Evolutionary conservation across 2,797 vertebrate genomes (phyloP).

Genomic region (Anas capensis): DNA sequence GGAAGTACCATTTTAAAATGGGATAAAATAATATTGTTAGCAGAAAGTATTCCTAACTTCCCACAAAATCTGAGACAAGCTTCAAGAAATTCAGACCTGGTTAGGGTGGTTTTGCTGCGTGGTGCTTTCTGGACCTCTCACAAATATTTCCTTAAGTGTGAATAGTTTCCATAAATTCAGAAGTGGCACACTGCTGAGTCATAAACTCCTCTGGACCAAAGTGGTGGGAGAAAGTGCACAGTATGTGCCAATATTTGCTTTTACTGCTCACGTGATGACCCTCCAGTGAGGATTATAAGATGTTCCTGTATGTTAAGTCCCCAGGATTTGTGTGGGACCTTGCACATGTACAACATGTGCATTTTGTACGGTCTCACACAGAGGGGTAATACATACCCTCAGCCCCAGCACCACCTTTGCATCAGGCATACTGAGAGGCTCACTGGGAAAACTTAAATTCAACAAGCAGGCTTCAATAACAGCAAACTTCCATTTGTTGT

Average conservation of each 20-base stretch:
- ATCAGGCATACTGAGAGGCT: neutral
- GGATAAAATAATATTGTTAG: neutral
- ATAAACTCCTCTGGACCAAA: neutral
- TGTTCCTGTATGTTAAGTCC: neutral
- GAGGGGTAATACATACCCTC: neutral
- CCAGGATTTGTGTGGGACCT: neutral
- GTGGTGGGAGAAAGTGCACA: neutral
- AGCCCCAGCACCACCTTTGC: fast-evolving
- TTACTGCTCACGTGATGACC: neutral
- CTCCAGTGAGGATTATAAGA: neutral
- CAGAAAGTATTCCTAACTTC: neutral
- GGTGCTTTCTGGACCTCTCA: neutral
- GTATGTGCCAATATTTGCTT: fast-evolving
- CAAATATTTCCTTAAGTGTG: neutral
- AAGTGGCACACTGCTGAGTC: fast-evolving
- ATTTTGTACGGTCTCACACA: neutral
- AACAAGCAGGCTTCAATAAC: neutral
- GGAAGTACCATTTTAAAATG: neutral
- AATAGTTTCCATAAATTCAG: neutral
- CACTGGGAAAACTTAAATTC: neutral
- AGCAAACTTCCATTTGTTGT: neutral
- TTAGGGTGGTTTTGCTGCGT: neutral
- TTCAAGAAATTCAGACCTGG: neutral
- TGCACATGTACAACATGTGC: too few species aligned
- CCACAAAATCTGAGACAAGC: neutral